A percentile compares a stretch with the other conserved stretches of the same genome.
Evolutionary conservation across 2,888 invertebrate genomes (phyloP).

Genomic region (Theodoxus fluviatilis): DNA sequence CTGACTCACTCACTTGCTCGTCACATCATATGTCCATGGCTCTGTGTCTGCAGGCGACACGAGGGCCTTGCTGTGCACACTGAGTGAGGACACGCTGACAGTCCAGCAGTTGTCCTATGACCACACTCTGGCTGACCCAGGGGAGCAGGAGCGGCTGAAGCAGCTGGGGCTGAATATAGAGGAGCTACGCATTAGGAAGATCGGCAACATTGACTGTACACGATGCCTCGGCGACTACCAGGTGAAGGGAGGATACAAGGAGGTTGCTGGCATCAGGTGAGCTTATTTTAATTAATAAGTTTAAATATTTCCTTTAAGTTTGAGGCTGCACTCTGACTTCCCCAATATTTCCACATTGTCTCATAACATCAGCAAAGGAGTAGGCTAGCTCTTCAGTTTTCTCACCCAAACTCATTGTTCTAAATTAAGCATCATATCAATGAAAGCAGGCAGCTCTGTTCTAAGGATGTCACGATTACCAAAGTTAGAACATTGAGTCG

Average conservation of each 20-base stretch:
- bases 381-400: too few species aligned
- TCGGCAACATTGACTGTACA: conserved; percentile 78
- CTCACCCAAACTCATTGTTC: too few species aligned
- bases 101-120: conserved; percentile 85
- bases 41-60: conserved; percentile 70
- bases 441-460: too few species aligned
- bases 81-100: conserved; percentile 78
- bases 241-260: conserved; percentile 85
- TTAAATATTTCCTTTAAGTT: too few species aligned
- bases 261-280: conserved; percentile 76
- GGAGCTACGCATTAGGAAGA: conserved; percentile 71
- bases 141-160: conserved; percentile 80
- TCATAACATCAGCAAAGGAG: background rate
- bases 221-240: conserved; percentile 87
- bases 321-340: too few species aligned
- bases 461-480: too few species aligned
- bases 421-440: too few species aligned
- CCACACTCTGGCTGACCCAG: conserved; percentile 84
- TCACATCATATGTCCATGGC: too few species aligned
- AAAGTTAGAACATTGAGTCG: too few species aligned
- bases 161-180: conserved; percentile 79
- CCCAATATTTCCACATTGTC: too few species aligned
- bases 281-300: too few species aligned
- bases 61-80: conserved; percentile 81
- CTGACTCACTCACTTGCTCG: too few species aligned